Conservation (phyloP, 2,113 vertebrate species). For the Meleagris gallopavo region DNA sequence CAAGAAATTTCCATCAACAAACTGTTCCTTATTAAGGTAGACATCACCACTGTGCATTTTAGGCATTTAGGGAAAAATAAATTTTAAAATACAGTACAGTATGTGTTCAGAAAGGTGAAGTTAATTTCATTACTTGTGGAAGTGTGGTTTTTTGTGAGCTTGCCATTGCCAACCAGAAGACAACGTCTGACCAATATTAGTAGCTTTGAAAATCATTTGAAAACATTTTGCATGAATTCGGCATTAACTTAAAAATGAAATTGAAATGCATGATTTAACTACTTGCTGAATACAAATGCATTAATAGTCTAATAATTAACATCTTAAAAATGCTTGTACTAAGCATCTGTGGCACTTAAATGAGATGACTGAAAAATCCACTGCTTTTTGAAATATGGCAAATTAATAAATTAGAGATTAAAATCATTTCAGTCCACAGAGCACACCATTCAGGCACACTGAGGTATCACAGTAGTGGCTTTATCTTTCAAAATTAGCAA, state of each 20-base stretch:
- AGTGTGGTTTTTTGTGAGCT: background rate
- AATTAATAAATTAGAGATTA: background rate
- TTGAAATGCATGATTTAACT: background rate
- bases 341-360: conserved; percentile 15
- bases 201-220: background rate
- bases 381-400: conserved; percentile 5
- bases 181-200: background rate
- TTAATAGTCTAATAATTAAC: background rate
- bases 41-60: background rate
- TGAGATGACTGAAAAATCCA: conserved; percentile 6
- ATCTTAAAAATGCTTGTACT: background rate
- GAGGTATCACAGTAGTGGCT: background rate
- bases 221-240: background rate
- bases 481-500: conserved; percentile 1
- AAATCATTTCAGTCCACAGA: background rate
- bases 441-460: background rate
- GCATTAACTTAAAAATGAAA: conserved; percentile 41
- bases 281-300: conserved; percentile 33
- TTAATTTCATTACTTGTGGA: background rate
- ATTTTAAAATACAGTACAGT: background rate
- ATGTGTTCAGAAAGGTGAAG: background rate
- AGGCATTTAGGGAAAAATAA: background rate
- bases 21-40: background rate
- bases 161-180: background rate
- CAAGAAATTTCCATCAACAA: background rate